Base-by-base conservation (phyloP, 2,888 invertebrate genomes). In the Podotricha telesiphe region DNA sequence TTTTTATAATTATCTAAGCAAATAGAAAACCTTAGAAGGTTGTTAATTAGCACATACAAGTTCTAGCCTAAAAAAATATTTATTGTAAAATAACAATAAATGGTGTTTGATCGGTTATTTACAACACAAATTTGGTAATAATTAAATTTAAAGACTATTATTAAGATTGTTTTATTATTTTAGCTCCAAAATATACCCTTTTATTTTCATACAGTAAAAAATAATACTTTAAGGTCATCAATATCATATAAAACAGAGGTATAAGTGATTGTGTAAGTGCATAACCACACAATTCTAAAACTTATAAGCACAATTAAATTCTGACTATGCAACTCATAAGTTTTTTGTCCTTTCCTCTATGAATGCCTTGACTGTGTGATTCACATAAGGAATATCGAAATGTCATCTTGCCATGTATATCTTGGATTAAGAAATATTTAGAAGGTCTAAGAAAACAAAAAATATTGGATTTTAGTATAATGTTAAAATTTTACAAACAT, bases 11-110 rank as follows among this genome's bases (percentile, higher is more conserved):
- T 28, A 48, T 10, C 7, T 53, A 65, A 22, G 45, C 28, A 65
- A 45, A 15, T 47, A 13, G 5, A 19, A 45, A 8, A 58, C 7
- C 17, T 50, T 47, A 11, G 58, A 22, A 45, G 37, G 48, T 20
- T 66, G 34, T 17, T 50, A 58, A 66, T 59, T 59, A 66, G 28
- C 51, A 66, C 42, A 45, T 59, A 47, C 8, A 22, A 62, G n/a
- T 50, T 15, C 15, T 40, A 17, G 40, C 7, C 17, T 42, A 7
- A 37, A 28, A n/a, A 7, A 13, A 22, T 28, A 53, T 53, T 53
- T 45, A 22, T 51, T 28, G 5, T n/a, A 34, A 48, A 48, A 17
- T 28, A 48, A 48, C 7, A 22, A 20, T 28, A 28, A 28, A 28
- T 28, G 6, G 28, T 28, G 28, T 28, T 28, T 37, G 11, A 11